Percentiles rank a stretch among this genome's conserved stretches.
Evolutionary conservation across 1,140 invertebrate genomes (phyloP).

Genomic region (Diplogasteroides magnus): DNA sequence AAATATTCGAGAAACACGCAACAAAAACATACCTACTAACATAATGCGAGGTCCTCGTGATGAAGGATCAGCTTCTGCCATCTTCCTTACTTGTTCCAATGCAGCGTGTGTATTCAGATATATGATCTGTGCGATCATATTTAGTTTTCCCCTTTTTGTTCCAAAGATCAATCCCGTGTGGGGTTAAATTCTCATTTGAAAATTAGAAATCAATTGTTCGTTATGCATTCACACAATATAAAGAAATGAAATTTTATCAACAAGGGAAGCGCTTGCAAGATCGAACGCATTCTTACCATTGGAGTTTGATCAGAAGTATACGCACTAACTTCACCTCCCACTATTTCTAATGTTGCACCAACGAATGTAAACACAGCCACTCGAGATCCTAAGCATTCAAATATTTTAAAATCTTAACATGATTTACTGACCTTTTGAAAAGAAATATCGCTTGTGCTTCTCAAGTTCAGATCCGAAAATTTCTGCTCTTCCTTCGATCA

Average conservation of each 20-base stretch:
- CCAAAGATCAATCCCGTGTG: no score
- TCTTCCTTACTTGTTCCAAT: slow-evolving; percentile 77
- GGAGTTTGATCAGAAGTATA: slow-evolving; percentile 49
- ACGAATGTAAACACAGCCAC: slow-evolving; percentile 93
- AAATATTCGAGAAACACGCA: background rate
- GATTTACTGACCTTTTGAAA: slow-evolving; percentile 61
- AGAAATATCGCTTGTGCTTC: slow-evolving; percentile 84
- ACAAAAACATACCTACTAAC: slow-evolving; percentile 60
- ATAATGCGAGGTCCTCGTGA: slow-evolving; percentile 64
- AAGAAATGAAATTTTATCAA: no score
- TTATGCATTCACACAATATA: no score
- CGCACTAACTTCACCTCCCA: slow-evolving; percentile 43
- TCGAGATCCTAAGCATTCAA: slow-evolving; percentile 69
- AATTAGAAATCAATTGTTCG: no score
- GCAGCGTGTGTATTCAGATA: slow-evolving; percentile 91
- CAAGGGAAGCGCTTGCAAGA: no score
- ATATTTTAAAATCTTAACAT: background rate
- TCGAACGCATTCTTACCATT: no score
- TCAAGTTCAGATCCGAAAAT: slow-evolving; percentile 94
- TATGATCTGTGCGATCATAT: slow-evolving; percentile 66
- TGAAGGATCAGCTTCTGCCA: background rate
- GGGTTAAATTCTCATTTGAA: no score
- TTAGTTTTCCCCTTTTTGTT: no score
- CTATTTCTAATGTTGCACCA: slow-evolving; percentile 76
- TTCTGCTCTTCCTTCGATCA: slow-evolving; percentile 73